Evolutionary conservation across 2,797 vertebrate species (phyloP), one percentile per base, ranked within the genome.

Genomic region (Lagodon rhomboides): DNA sequence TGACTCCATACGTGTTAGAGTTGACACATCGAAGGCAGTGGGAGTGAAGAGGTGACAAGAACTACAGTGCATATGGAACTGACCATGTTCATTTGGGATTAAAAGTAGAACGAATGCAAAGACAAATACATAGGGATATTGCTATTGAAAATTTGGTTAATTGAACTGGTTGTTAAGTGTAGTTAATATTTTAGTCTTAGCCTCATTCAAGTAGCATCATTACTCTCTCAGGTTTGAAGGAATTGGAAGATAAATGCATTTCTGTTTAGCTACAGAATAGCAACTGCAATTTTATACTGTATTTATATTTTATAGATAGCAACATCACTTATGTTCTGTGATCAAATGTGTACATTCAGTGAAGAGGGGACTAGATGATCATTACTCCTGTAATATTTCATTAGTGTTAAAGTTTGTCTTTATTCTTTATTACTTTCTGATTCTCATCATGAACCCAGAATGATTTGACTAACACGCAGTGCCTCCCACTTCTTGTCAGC

Each of bases 401-500:
- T 79, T 63, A 65, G 73, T 70, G 56, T 83, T 87, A 25, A 58
- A 65, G 22, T 25, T 38, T 1, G 25, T 58, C 11, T 50, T 68
- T 73, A 73, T 68, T 82, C 69, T 88, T 84, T 66, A 87, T 90
- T 72, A 83, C 68, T 41, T 79, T 77, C 61, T 72, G 65, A 73
- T 71, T 74, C 30, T 87, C 75, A 69, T 83, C 68, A 25, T 85
- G 75, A 69, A 79, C 66, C 69, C 54, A 68, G 74, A 78, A 68
- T 86, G 56, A 90, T 90, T 89, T 89, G 80, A 87, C 74, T 84
- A 77, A 85, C 80, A 76, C 73, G 74, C 86, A 86, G 77, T 75
- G 67, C 80, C 71, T 79, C 90, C 88, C 75, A 87, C 87, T 71
- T 85, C 82, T 82, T 90, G 85, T 91, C 88, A 89, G 79, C 77